Conservation (phyloP, 2,888 invertebrate genomes). For the Drosophila prostipennis region DNA sequence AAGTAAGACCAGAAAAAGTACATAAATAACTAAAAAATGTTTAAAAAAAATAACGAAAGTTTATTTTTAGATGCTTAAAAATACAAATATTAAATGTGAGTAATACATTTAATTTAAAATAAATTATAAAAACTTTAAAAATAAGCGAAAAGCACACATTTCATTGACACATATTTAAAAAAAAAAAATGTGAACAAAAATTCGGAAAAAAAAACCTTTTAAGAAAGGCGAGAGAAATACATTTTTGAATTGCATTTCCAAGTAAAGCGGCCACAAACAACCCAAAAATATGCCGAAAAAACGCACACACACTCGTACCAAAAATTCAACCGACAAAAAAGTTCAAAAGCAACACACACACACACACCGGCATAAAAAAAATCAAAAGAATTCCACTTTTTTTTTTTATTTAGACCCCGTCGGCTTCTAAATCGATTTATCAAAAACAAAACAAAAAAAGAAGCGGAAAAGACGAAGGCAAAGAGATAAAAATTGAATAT, state of each 20-base stretch:
- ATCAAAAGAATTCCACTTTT: slow-evolving; percentile 80
- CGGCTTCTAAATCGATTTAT: slow-evolving; percentile 80
- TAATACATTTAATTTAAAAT: too few species aligned
- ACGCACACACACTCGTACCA: slow-evolving; percentile 35
- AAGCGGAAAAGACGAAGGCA: slow-evolving; percentile 74
- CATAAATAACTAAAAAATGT: too few species aligned
- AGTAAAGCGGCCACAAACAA: slow-evolving; percentile 58
- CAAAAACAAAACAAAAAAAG: slow-evolving; percentile 71
- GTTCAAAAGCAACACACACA: slow-evolving; percentile 47
- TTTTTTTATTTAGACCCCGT: slow-evolving; percentile 70
- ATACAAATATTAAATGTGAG: too few species aligned
- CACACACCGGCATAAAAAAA: slow-evolving; percentile 46
- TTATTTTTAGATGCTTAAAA: too few species aligned
- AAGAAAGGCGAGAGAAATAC: slow-evolving; percentile 28
- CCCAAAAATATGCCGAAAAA: slow-evolving; percentile 48
- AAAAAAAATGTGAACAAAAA: background rate
- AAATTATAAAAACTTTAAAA: too few species aligned
- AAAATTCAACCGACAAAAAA: slow-evolving; percentile 46
- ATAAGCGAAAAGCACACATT: too few species aligned
- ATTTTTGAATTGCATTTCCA: slow-evolving; percentile 77
- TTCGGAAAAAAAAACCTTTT: slow-evolving; percentile 8
- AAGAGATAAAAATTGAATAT: slow-evolving; percentile 79
- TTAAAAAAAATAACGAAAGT: too few species aligned
- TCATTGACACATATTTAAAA: background rate
- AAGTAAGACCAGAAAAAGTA: too few species aligned